Base-by-base conservation (phyloP, 2,797 vertebrate genomes). In the Amblyopsis hoosieri region DNA sequence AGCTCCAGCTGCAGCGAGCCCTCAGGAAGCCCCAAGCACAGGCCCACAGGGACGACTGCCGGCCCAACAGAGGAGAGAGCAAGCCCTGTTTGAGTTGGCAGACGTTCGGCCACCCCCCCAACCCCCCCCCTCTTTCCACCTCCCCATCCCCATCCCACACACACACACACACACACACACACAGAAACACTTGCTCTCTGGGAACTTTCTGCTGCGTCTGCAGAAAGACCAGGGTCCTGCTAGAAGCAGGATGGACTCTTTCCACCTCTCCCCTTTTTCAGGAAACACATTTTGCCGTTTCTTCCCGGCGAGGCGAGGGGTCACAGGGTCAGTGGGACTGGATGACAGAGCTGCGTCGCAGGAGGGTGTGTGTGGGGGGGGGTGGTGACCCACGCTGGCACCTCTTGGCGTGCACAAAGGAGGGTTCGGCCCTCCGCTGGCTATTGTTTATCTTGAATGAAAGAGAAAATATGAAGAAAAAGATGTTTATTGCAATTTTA, bases 241-340 rank as follows among this genome's bases (percentile, higher is more conserved):
- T 79, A 62, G 53, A 71, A 92, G 92, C 96, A 95, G 94, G 93
- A 95, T 95, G 93, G 94, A 90, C 93, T 94, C 95, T 96, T 90
- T 87, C 95, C 95, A 95, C 94, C 94, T 96, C 95, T 95, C 93
- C 93, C 94, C 92, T 90, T 88, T 95, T 92, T 93, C 95, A 97
- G 96, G 96, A 98, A 99, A 97, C 96, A 97, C 94, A 97, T 97
- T 96, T 97, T 81, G 92, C 91, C 90, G 90, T 93, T 91, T 92
- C 92, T 92, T 91, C 75, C 83, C 81, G 53, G 72, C 58, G 17
- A 81, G 80, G 67, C 64, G 2, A 71, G 54, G 67, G 81, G 79
- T 37, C 57, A 74, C 0, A 59, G 75, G 53, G 69, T 70, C 72
- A 63, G 45, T 2, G 63, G 57, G 61, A 15, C 70, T 54, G 66